Evolutionary conservation across 2,113 vertebrate genomes (phyloP).

Genomic region (Rhinogobius similis): DNA sequence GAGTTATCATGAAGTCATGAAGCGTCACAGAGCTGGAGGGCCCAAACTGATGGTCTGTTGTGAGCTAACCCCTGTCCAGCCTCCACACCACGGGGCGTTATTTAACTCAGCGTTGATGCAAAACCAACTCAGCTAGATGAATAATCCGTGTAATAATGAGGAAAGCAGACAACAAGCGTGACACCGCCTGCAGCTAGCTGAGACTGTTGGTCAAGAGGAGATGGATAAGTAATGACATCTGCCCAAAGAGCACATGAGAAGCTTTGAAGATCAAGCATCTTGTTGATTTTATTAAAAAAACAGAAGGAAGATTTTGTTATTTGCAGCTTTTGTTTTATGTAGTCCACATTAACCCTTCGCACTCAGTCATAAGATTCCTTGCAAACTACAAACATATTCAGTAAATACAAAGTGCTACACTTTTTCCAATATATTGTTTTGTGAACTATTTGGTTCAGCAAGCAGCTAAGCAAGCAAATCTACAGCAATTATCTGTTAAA

Average conservation of each 20-base stretch:
- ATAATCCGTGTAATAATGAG: constrained; percentile 60
- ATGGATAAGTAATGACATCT: constrained; percentile 49
- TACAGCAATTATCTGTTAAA: background rate
- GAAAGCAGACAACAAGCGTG: constrained; percentile 37
- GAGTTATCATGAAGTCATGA: constrained; percentile 12
- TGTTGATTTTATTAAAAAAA: constrained; percentile 32
- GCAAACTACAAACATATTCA: background rate
- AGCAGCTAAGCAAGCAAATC: background rate
- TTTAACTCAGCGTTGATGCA: constrained; percentile 40
- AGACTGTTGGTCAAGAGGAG: constrained; percentile 18
- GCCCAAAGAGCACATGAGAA: constrained; percentile 22
- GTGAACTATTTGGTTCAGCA: background rate
- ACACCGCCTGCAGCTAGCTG: constrained; percentile 35
- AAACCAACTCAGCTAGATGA: constrained; percentile 51
- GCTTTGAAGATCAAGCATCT: constrained; percentile 7
- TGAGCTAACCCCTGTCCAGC: constrained; percentile 38
- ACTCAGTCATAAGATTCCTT: background rate
- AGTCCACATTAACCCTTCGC: constrained; percentile 10
- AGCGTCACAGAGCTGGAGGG: constrained; percentile 20
- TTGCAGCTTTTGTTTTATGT: constrained; percentile 5
- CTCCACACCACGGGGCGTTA: constrained; percentile 36
- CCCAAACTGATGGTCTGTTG: constrained; percentile 16
- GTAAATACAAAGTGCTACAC: background rate
- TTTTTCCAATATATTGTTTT: background rate
- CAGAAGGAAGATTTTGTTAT: constrained; percentile 1